Evolutionary conservation across 2,797 vertebrate genomes (phyloP).

Genomic region (Poliocrania exsul): DNA sequence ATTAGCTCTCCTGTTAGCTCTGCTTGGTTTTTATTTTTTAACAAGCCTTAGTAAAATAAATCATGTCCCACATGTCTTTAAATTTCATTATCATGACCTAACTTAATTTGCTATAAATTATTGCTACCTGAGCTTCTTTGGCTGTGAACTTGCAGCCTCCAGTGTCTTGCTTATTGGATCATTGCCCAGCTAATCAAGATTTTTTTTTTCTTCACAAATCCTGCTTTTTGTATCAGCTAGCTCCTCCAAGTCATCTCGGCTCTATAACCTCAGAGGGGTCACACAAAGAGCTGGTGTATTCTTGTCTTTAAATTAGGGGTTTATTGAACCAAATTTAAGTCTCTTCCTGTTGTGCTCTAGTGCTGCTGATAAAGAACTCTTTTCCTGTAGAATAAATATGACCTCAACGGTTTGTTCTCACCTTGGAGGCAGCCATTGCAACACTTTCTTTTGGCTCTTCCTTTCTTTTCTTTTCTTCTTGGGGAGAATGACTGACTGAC

Average conservation of each 20-base stretch:
- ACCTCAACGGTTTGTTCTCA: not conserved
- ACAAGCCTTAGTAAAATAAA: conserved; percentile 38
- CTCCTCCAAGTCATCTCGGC: conserved; percentile 26
- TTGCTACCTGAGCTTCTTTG: conserved; percentile 46
- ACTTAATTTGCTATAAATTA: conserved; percentile 60
- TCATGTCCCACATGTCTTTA: conserved; percentile 35
- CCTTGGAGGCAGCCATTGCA: not conserved
- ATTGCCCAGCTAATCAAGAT: conserved; percentile 45
- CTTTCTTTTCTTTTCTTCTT: not conserved
- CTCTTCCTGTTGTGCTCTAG: not conserved
- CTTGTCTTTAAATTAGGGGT: conserved; percentile 12
- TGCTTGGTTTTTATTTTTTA: conserved; percentile 38
- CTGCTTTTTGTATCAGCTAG: conserved; percentile 14
- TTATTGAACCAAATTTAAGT: not conserved
- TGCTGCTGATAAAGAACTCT: conserved; percentile 7
- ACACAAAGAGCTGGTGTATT: not conserved
- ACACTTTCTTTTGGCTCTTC: not conserved
- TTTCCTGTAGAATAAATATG: not conserved
- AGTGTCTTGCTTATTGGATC: conserved; percentile 37
- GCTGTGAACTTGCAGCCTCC: conserved; percentile 7
- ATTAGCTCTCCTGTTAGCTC: not conserved
- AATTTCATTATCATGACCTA: conserved; percentile 54
- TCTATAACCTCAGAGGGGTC: not conserved
- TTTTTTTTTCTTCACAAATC: conserved; percentile 20
- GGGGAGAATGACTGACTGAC: not conserved